These are phyloP conservation scores for Nasonovia ribisnigri DNA, from an alignment of 2,888 invertebrate genomes.

Conservation along the genomic window DNA sequence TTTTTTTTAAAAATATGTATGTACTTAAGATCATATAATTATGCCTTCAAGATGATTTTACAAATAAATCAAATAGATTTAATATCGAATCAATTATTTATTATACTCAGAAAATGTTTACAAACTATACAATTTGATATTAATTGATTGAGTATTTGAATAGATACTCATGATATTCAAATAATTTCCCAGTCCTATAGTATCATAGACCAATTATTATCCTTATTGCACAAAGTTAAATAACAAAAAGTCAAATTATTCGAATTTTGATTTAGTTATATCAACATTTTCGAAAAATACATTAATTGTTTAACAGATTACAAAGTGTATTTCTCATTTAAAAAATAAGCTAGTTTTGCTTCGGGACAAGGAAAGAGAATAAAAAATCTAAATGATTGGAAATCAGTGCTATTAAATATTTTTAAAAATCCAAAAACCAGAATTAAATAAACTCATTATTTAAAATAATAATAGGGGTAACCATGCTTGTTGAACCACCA, in stretches of 20 bases:
- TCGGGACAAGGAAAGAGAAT: no score
- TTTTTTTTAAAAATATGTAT: not conserved
- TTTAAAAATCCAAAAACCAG: not conserved
- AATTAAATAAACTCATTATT: not conserved
- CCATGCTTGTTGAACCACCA: not conserved
- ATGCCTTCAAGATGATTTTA: not conserved
- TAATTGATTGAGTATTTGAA: not conserved
- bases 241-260: not conserved
- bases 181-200: not conserved
- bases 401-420: not conserved
- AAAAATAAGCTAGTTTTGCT: no score
- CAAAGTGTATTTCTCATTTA: no score
- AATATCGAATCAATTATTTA: not conserved
- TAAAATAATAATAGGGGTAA: not conserved
- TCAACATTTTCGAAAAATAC: not conserved
- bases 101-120: not conserved
- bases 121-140: not conserved
- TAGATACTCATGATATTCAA: not conserved
- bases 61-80: not conserved
- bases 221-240: not conserved
- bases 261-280: not conserved
- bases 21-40: not conserved
- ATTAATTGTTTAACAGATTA: no score
- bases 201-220: not conserved
- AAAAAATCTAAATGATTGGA: not conserved